Evolutionary conservation across 2,888 invertebrate genomes (phyloP).

Genomic region (Drosophila falleni): DNA sequence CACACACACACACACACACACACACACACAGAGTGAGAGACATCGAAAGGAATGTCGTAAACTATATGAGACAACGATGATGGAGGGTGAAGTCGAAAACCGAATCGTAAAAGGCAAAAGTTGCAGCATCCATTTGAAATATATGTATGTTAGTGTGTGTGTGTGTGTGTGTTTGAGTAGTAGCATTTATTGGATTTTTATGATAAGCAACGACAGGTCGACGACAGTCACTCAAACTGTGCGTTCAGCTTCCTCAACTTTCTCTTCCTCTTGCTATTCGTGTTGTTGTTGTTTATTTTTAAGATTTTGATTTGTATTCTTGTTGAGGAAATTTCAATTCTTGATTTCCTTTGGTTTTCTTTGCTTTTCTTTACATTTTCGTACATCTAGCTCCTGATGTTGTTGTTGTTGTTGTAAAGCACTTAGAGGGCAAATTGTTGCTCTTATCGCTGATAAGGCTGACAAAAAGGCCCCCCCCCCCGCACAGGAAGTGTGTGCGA

Average conservation of each 20-base stretch:
- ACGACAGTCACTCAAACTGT: slow-evolving; percentile 45
- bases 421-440: slow-evolving; percentile 65
- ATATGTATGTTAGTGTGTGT: slow-evolving; percentile 7
- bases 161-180: slow-evolving; percentile 17
- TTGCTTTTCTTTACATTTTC: not conserved
- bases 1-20: slow-evolving; percentile 1
- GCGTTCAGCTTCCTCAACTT: not conserved
- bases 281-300: slow-evolving; percentile 28
- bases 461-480: slow-evolving; percentile 14
- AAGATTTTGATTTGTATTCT: slow-evolving; percentile 31
- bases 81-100: slow-evolving; percentile 49
- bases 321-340: slow-evolving; percentile 21
- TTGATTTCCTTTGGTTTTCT: slow-evolving; percentile 5
- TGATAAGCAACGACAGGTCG: slow-evolving; percentile 65
- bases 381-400: not conserved
- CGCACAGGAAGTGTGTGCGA: slow-evolving; percentile 22
- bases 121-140: slow-evolving; percentile 18
- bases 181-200: slow-evolving; percentile 75
- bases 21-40: slow-evolving; percentile 12
- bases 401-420: slow-evolving; percentile 37
- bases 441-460: slow-evolving; percentile 64
- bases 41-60: slow-evolving; percentile 60
- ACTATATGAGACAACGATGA: slow-evolving; percentile 58
- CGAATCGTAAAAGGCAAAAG: slow-evolving; percentile 54
- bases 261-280: not conserved